phyloP scores from a whole-genome alignment of 1,140 invertebrate genomes.

The Nasonia longicornis region DNA sequence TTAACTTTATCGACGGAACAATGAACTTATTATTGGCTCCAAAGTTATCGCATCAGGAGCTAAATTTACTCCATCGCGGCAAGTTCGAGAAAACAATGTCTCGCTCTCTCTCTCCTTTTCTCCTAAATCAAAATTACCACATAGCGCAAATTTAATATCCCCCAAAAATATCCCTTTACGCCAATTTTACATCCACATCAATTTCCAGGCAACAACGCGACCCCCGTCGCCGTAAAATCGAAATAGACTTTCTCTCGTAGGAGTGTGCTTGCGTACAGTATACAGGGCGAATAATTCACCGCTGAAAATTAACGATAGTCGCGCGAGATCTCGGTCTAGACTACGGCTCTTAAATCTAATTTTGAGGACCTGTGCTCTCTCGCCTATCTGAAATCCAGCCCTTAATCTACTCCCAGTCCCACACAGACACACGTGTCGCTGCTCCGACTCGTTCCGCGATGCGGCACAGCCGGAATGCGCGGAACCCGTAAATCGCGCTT shows the following conservation, averaged over 20 bases:
- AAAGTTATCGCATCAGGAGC: not conserved
- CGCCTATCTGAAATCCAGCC: constrained; percentile 13
- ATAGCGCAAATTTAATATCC: not conserved
- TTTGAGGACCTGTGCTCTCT: constrained; percentile 13
- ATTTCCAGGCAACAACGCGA: not conserved
- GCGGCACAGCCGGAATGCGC: constrained; percentile 9
- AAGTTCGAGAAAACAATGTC: too few species aligned
- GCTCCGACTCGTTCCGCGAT: not conserved
- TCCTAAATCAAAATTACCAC: not conserved
- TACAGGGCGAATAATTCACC: constrained; percentile 27
- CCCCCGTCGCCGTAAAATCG: constrained; percentile 21
- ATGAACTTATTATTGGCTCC: not conserved
- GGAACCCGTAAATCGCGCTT: constrained; percentile 33
- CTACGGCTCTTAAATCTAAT: constrained; percentile 39
- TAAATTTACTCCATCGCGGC: not conserved
- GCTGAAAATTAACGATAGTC: constrained; percentile 26
- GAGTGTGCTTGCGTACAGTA: not conserved
- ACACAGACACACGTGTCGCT: not conserved
- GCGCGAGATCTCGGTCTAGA: constrained; percentile 7
- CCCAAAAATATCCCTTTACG: not conserved
- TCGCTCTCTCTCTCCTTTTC: too few species aligned
- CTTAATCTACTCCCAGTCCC: constrained; percentile 12
- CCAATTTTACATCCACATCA: constrained; percentile 9
- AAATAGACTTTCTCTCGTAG: constrained; percentile 30
- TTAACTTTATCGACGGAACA: not conserved